phyloP scores from a whole-genome alignment of 1,140 invertebrate species.

The Drosophila leontia region DNA sequence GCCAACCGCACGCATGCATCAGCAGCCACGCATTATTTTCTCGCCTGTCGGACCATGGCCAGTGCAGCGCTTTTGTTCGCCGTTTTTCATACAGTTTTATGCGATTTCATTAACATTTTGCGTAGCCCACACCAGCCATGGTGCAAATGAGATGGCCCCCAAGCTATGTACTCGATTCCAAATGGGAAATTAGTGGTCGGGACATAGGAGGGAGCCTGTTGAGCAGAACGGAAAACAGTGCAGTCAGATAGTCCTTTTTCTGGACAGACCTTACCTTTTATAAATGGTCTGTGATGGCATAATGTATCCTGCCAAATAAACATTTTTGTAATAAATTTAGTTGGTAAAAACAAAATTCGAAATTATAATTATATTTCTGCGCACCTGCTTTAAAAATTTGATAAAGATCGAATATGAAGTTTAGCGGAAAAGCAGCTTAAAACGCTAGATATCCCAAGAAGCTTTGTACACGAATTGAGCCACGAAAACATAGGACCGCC shows the following conservation, averaged over 20 bases:
- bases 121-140: slow-evolving; percentile 48
- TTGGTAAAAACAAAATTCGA: too few relatives aligned
- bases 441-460: too few relatives aligned
- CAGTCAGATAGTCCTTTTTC: not conserved
- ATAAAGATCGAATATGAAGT: too few relatives aligned
- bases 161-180: slow-evolving; percentile 12
- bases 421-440: too few relatives aligned
- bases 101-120: slow-evolving; percentile 75
- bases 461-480: too few relatives aligned
- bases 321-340: not conserved
- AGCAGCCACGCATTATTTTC: slow-evolving; percentile 36
- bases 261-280: not conserved
- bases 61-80: slow-evolving; percentile 21
- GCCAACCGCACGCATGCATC: slow-evolving; percentile 44
- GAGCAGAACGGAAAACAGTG: not conserved
- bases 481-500: too few relatives aligned
- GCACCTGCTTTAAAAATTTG: too few relatives aligned
- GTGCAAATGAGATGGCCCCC: slow-evolving; percentile 10
- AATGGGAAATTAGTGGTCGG: slow-evolving; percentile 25
- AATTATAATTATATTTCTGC: too few relatives aligned
- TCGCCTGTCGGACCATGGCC: slow-evolving; percentile 28
- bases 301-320: not conserved
- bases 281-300: not conserved
- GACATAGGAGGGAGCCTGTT: not conserved
- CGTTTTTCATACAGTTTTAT: slow-evolving; percentile 44